phyloP scores from a whole-genome alignment of 2,113 vertebrate species.

The Perognathus longimembris region DNA sequence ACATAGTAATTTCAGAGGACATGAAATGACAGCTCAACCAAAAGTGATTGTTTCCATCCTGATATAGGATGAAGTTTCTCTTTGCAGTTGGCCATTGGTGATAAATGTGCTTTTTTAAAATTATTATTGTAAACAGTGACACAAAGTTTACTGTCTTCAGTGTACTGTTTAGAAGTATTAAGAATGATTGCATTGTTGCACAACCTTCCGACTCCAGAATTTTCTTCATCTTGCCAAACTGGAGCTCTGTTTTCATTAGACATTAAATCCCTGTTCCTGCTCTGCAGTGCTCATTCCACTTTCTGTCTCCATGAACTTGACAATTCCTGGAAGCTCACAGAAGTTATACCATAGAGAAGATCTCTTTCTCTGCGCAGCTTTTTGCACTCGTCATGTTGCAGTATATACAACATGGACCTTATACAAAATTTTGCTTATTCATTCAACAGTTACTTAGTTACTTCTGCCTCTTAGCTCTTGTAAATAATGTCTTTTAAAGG shows the following conservation, averaged over 20 bases:
- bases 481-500: slow-evolving; percentile 84
- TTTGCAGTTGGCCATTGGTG: not conserved
- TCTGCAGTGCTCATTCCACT: not conserved
- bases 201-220: accelerated
- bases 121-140: not conserved
- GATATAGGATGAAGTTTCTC: not conserved
- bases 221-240: not conserved
- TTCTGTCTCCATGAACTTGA: not conserved
- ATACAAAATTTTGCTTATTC: not conserved
- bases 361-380: not conserved
- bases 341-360: not conserved
- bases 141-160: not conserved
- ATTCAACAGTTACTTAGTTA: not conserved
- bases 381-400: not conserved
- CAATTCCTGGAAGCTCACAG: not conserved
- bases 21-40: not conserved
- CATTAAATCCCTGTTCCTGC: no score
- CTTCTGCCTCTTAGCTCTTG: not conserved
- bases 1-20: not conserved
- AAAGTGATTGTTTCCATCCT: not conserved
- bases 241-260: not conserved
- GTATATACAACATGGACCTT: not conserved
- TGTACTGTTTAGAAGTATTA: no score
- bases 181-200: accelerated
- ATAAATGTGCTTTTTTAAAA: not conserved